A percentile compares a stretch with the other conserved stretches of the same genome.
These are phyloP conservation scores for Himalopsyche kuldschensis DNA, from an alignment of 2,888 invertebrate species.

Conservation along the genomic window DNA sequence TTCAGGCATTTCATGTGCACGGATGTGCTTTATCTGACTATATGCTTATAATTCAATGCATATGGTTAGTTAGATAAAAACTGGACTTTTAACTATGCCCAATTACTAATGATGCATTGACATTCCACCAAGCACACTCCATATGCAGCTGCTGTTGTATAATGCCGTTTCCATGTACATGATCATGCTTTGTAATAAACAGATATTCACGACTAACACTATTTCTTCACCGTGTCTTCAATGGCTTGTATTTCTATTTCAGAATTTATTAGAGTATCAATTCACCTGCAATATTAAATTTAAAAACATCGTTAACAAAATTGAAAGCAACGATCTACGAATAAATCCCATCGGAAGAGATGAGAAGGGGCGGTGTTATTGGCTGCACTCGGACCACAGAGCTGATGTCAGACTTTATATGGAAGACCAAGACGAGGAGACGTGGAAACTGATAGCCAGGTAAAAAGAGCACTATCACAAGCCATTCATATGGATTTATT, in stretches of 20 bases:
- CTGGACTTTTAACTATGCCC: too few relatives aligned
- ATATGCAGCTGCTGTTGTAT: too few relatives aligned
- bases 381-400: constrained; percentile 88
- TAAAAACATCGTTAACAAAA: constrained; percentile 81
- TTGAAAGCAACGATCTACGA: constrained; percentile 78
- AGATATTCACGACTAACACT: neutral
- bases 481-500: too few relatives aligned
- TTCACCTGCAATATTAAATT: constrained; percentile 94
- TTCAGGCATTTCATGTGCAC: too few relatives aligned
- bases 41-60: too few relatives aligned
- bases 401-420: constrained; percentile 90
- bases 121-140: too few relatives aligned
- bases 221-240: neutral
- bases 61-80: too few relatives aligned
- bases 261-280: constrained; percentile 90
- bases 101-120: too few relatives aligned
- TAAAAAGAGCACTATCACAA: constrained; percentile 46
- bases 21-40: too few relatives aligned
- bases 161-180: too few relatives aligned
- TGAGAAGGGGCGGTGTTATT: constrained; percentile 87
- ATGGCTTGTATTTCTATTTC: constrained; percentile 37
- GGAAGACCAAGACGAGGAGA: constrained; percentile 95
- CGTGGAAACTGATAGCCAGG: constrained; percentile 91
- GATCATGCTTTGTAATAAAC: too few relatives aligned
- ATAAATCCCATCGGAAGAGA: constrained; percentile 90